Evolutionary conservation across 2,888 invertebrate species (phyloP), one percentile per base, ranked within the genome.

Genomic region (Digitonthophagus gazella): DNA sequence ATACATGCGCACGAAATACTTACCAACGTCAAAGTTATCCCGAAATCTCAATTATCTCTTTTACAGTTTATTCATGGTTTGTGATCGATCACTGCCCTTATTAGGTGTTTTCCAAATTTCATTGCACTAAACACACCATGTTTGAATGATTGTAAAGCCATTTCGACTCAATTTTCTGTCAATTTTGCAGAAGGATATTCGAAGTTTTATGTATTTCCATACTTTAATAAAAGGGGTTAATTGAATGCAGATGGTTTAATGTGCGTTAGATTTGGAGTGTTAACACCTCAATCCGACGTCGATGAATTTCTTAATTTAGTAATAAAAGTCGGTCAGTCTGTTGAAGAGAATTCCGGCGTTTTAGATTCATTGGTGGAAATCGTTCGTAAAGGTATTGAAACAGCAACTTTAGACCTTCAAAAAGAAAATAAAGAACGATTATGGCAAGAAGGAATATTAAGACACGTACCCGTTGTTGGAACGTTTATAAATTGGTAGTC

Each of bases 401-500:
- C 93, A 2, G 98, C 97, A 0, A 95, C 94, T 67, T 90, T 93
- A 74, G 97, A 98, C 82, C 84, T 98, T 66, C 92, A 93, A 81
- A 91, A 93, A 72, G 97, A 97, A 85, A 94, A 92, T 73, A 93
- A 95, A 67, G 93, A 95, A 78, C 91, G 93, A 74, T 84, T 97
- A 8, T 94, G 96, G 92, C 95, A 96, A 81, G 97, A 97, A 83
- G 98, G 98, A 0, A 90, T 98, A 69, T 86, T 98, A 72, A 86
- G 98, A 15, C 95, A 97, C 75, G 95, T 98, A 74, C 98, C 98
- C 0, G 93, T 98, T 1, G 95, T 98, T 69, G 95, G 97, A 0
- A 91, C 94, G 16, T 89, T 98, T 68, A 91, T 97, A 65, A 96
- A 96, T 84, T 98, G 98, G 98, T 97, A 95, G 93, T 93, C 95